Conservation (phyloP, 2,797 vertebrate species). For the Mormyrus hasselquistii region DNA sequence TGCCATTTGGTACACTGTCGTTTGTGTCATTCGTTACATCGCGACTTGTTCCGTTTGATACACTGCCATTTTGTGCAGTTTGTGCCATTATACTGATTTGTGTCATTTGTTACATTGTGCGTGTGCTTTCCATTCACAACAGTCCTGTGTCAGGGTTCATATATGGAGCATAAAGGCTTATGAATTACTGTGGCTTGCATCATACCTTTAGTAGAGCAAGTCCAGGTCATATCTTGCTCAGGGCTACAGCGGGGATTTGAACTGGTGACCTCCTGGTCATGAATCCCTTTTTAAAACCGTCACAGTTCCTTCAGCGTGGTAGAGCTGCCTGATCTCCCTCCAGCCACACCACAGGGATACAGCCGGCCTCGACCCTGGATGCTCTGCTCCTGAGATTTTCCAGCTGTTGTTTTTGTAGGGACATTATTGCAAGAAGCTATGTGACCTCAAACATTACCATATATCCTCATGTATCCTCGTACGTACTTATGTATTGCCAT, state of each 20-base stretch:
- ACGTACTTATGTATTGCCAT: neutral
- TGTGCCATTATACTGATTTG: neutral
- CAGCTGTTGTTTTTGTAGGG: neutral
- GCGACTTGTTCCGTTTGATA: neutral
- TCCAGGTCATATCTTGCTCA: neutral
- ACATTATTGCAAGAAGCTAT: neutral
- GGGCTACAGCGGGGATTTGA: neutral
- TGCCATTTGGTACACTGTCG: neutral
- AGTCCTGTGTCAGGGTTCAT: neutral
- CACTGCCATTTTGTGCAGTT: neutral
- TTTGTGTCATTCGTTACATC: neutral
- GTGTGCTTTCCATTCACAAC: neutral
- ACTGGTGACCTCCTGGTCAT: neutral
- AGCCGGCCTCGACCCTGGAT: neutral
- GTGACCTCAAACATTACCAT: neutral
- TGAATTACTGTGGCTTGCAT: neutral
- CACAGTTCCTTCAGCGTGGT: neutral
- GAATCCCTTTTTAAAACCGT: neutral
- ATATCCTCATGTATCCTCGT: neutral
- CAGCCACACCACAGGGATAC: neutral
- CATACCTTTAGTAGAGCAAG: neutral
- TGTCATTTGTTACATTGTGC: neutral
- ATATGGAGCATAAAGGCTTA: neutral
- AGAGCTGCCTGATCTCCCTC: neutral
- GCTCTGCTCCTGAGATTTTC: neutral